These are phyloP conservation scores for Cremastinae sp. DNA, from an alignment of 2,888 invertebrate species.

Conservation along the genomic window DNA sequence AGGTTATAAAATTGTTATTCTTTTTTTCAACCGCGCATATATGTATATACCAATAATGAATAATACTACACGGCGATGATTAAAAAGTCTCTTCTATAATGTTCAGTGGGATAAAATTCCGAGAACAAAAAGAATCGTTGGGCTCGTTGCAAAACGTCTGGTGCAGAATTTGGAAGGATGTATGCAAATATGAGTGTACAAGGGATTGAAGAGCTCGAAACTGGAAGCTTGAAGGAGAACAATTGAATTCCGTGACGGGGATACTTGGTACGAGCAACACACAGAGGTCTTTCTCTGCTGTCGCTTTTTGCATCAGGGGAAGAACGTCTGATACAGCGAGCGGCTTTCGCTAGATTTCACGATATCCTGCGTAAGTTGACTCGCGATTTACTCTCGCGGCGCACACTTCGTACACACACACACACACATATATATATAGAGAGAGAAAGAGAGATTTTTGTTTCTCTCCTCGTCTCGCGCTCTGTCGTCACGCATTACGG, in stretches of 20 bases:
- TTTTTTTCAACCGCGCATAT: no score
- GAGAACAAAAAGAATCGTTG: not conserved
- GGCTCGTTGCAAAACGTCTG: not conserved
- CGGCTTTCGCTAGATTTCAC: constrained; percentile 39
- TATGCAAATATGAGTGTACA: constrained; percentile 6
- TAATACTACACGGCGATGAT: no score
- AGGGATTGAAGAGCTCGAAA: constrained; percentile 41
- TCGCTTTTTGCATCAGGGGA: constrained; percentile 1
- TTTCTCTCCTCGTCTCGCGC: constrained; percentile 2
- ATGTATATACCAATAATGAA: no score
- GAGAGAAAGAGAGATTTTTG: no score
- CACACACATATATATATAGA: no score
- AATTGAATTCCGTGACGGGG: constrained; percentile 55
- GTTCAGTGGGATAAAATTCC: no score
- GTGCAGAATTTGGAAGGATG: not conserved
- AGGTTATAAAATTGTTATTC: no score
- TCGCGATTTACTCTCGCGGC: constrained; percentile 1
- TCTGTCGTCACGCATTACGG: constrained; percentile 47
- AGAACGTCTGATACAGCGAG: constrained; percentile 41
- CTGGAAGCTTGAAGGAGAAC: constrained; percentile 44
- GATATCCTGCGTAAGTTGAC: constrained; percentile 47
- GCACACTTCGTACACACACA: constrained; percentile 13
- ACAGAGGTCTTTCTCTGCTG: not conserved
- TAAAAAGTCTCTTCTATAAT: no score
- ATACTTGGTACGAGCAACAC: not conserved